Evolutionary conservation across 2,113 vertebrate genomes (phyloP), one percentile per base, ranked within the genome.

Genomic region (Ptychochromis oligacanthus): DNA sequence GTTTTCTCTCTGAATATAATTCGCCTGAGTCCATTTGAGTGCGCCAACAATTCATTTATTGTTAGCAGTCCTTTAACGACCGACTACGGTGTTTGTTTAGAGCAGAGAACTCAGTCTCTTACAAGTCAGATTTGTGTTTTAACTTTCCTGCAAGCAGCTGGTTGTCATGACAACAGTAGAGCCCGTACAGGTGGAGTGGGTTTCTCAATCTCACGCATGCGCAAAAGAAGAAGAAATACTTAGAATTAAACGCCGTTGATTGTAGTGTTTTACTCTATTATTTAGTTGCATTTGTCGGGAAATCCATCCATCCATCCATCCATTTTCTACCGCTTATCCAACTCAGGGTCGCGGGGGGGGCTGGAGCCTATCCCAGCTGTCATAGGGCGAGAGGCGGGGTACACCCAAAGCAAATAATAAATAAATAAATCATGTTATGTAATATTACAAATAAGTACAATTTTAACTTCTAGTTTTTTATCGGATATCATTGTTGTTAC

Each of bases 91-190:
- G 24, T 58, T 20, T 22, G 11, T 14, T 46, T 59, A 43, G 38
- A 31, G 24, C 2, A 20, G 26, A n/a, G 26, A 80, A 58, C 18
- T 46, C 52, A 13, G 34, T 2, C 18, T 46, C 24, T 22, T 10
- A 57, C 20, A 40, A 34, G 15, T 75, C 46, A 75, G 70, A 54
- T 62, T 62, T 75, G 3, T 60, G 43, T 74, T 61, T 36, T 38
- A 52, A 60, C 55, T 54, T 61, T 20, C 7, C 57, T 15, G 15
- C 20, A 24, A 34, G 17, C 38, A 49, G 28, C 24, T 56, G 49
- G 80, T 82, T 75, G 55, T 3, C 80, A 62, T 75, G 80, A 31
- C 80, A 62, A 82, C 70, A 5, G 20, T 5, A 6, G 40, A 77
- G 18, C 17, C 4, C 4, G 17, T 1, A 17, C 34, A 70, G 65